Conservation (phyloP, 2,113 vertebrate genomes). For the Pseudorectes ferrugineus region DNA sequence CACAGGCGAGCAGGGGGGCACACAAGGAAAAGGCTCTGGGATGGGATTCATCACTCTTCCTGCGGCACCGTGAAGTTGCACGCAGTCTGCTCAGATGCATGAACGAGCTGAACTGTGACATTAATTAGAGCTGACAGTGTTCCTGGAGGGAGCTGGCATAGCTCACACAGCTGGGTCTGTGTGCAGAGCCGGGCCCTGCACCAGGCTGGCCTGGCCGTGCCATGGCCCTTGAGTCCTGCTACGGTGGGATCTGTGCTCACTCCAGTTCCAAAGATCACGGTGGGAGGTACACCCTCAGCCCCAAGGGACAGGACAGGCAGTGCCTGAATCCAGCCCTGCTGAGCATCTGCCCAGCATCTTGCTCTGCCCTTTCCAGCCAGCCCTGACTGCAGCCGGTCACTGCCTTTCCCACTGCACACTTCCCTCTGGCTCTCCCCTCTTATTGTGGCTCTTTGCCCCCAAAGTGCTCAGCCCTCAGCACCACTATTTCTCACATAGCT, state of each 20-base stretch:
- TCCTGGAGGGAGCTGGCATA: not conserved
- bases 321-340: not conserved
- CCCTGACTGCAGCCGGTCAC: not conserved
- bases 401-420: not conserved
- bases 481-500: not conserved
- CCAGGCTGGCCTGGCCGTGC: not conserved
- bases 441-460: not conserved
- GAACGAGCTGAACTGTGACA: conserved; percentile 20
- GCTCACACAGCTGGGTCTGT: not conserved
- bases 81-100: not conserved
- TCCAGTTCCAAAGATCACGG: not conserved
- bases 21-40: not conserved
- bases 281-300: not conserved
- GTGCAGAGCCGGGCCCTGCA: not conserved
- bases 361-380: not conserved
- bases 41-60: not conserved
- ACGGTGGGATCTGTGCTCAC: not conserved
- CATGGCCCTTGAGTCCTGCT: not conserved
- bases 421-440: not conserved
- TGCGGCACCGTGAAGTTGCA: rapidly evolving
- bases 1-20: rapidly evolving
- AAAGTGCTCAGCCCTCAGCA: not conserved
- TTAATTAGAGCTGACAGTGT: conserved; percentile 20
- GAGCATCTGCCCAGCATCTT: not conserved
- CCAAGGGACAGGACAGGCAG: not conserved